Evolutionary conservation across 2,888 invertebrate genomes (phyloP).

Genomic region (Apodemia mormo): DNA sequence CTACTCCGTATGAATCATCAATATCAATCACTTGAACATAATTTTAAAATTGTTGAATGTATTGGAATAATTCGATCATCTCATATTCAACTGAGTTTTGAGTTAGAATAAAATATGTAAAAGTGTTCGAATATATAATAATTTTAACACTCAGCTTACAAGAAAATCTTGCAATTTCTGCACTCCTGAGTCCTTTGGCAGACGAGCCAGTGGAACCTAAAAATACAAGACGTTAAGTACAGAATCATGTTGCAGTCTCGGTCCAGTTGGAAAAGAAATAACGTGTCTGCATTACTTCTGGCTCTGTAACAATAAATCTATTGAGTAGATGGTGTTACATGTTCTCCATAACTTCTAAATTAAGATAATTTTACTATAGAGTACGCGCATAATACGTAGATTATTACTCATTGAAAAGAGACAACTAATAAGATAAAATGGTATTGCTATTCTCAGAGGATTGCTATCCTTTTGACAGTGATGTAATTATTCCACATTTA

Average conservation of each 20-base stretch:
- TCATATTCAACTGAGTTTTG: no score
- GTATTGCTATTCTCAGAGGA: no score
- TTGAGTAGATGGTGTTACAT: conserved; percentile 20
- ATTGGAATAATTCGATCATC: no score
- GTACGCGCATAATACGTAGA: no score
- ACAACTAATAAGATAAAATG: no score
- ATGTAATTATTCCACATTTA: no score
- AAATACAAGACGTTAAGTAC: conserved; percentile 12
- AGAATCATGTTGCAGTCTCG: conserved; percentile 12
- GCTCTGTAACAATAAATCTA: conserved; percentile 24
- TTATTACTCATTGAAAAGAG: no score
- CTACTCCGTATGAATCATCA: no score
- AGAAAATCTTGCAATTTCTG: neutral
- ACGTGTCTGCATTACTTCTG: conserved; percentile 10
- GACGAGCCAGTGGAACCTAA: neutral
- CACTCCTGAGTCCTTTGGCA: conserved; percentile 3
- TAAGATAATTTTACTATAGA: conserved; percentile 10
- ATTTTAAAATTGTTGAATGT: no score
- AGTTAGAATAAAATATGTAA: no score
- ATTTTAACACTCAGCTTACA: neutral
- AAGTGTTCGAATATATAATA: neutral
- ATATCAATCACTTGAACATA: no score
- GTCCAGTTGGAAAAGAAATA: conserved; percentile 14
- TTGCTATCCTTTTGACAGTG: no score
- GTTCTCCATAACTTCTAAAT: conserved; percentile 28